A percentile compares a stretch with the other conserved stretches of the same genome.
Conservation (phyloP, 2,113 vertebrate species). For the Hippocampus guttulatus region DNA sequence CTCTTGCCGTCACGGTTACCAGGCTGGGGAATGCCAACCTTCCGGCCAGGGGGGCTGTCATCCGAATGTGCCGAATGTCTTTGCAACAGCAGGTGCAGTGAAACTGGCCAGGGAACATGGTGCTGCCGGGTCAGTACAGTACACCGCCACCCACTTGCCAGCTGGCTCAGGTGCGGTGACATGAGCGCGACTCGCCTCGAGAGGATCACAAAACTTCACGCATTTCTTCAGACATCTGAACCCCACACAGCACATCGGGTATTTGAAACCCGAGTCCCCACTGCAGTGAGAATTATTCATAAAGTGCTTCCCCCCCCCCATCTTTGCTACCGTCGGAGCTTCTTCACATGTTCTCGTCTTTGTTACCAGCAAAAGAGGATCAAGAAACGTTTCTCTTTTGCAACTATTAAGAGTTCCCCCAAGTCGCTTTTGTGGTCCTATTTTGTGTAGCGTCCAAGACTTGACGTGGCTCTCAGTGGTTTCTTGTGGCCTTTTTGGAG, state of each 20-base stretch:
- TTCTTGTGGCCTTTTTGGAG: slow-evolving; percentile 51
- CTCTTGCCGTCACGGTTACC: slow-evolving; percentile 7
- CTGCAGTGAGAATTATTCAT: slow-evolving; percentile 12
- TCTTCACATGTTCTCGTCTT: slow-evolving; percentile 2
- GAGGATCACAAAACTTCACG: neutral
- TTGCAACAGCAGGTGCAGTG: neutral
- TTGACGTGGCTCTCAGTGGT: slow-evolving; percentile 37
- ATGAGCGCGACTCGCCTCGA: neutral
- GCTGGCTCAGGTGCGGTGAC: neutral
- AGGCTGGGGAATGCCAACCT: slow-evolving; percentile 52
- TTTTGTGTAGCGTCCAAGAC: slow-evolving; percentile 46
- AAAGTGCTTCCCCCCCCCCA: slow-evolving; percentile 46
- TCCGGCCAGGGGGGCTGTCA: slow-evolving; percentile 32
- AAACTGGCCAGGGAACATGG: slow-evolving; percentile 14
- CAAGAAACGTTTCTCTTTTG: neutral
- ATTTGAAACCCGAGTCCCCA: slow-evolving; percentile 2
- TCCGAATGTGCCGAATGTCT: slow-evolving; percentile 3
- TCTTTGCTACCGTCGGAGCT: neutral
- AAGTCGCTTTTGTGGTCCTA: slow-evolving; percentile 9
- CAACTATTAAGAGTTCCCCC: neutral
- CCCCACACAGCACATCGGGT: slow-evolving; percentile 9
- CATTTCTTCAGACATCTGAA: slow-evolving; percentile 9
- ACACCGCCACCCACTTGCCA: slow-evolving; percentile 7
- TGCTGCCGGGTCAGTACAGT: slow-evolving; percentile 13
- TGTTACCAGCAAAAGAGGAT: neutral